phyloP scores from a whole-genome alignment of 2,888 invertebrate species.

The Automeris io region DNA sequence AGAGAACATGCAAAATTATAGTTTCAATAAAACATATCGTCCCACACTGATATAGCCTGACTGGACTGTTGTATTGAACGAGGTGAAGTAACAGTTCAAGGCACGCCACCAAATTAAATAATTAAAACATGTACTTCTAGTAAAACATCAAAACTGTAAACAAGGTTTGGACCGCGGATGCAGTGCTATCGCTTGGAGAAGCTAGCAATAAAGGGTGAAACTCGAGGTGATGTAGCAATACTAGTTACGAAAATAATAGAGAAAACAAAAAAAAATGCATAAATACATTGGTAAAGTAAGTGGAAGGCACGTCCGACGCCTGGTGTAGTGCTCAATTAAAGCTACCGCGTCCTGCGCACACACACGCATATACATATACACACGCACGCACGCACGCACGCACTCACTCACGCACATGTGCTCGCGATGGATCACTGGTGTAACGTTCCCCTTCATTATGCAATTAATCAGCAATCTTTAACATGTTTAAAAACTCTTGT shows the following conservation, averaged over 20 bases:
- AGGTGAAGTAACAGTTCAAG: no score
- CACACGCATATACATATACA: constrained; percentile 37
- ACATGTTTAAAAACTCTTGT: not conserved
- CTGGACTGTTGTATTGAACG: no score
- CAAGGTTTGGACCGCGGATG: no score
- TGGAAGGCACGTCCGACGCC: constrained; percentile 58
- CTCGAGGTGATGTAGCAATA: constrained; percentile 30
- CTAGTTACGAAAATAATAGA: constrained; percentile 30
- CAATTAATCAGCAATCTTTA: no score
- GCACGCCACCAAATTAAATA: no score
- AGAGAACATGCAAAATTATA: not conserved
- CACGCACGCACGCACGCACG: constrained; percentile 24
- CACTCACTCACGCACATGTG: constrained; percentile 12
- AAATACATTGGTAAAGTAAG: constrained; percentile 51
- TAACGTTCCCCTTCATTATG: no score
- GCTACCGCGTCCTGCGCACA: constrained; percentile 46
- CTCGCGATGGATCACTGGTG: constrained; percentile 7
- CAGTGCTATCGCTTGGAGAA: constrained; percentile 29
- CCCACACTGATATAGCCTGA: no score
- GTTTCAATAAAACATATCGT: not conserved
- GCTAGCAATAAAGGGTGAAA: constrained; percentile 56
- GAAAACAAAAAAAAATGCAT: constrained; percentile 46
- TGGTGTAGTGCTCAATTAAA: constrained; percentile 43
- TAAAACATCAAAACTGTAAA: no score
- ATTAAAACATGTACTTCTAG: no score